phyloP scores from a whole-genome alignment of 2,797 vertebrate genomes.

The Coilia nasus region DNA sequence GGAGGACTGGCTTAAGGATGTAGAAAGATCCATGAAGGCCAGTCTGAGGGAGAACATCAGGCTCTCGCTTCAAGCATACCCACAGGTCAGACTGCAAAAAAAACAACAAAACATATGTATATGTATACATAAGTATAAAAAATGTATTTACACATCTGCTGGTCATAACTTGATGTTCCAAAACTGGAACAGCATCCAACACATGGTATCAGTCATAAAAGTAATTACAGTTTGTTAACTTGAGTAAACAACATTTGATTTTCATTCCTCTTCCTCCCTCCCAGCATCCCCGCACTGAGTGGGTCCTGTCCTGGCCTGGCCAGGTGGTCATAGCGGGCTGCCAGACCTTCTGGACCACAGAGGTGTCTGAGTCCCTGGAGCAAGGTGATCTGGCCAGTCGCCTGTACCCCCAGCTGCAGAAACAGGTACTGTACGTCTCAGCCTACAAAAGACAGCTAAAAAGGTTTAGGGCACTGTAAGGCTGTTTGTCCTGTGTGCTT shows the following conservation, averaged over 20 bases:
- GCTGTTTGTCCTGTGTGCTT: background rate
- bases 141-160: too few species aligned
- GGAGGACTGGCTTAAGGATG: slow-evolving; percentile 87
- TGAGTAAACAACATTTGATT: background rate
- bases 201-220: background rate
- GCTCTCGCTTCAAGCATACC: slow-evolving; percentile 78
- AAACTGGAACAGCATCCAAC: background rate
- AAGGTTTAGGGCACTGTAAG: background rate
- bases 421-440: slow-evolving; percentile 72
- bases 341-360: slow-evolving; percentile 90
- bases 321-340: slow-evolving; percentile 93
- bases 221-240: background rate
- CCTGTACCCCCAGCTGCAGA: slow-evolving; percentile 82
- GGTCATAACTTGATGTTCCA: background rate
- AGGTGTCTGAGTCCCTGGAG: slow-evolving; percentile 85
- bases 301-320: slow-evolving; percentile 92
- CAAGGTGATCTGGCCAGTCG: slow-evolving; percentile 70
- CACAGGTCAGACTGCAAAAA: slow-evolving; percentile 68
- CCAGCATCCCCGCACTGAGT: slow-evolving; percentile 79
- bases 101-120: too few species aligned
- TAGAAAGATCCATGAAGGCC: slow-evolving; percentile 87
- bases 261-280: background rate
- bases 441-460: background rate
- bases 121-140: too few species aligned
- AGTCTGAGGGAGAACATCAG: slow-evolving; percentile 84